These are phyloP conservation scores for Lasiommata megera DNA, from an alignment of 2,888 invertebrate genomes.

Conservation along the genomic window DNA sequence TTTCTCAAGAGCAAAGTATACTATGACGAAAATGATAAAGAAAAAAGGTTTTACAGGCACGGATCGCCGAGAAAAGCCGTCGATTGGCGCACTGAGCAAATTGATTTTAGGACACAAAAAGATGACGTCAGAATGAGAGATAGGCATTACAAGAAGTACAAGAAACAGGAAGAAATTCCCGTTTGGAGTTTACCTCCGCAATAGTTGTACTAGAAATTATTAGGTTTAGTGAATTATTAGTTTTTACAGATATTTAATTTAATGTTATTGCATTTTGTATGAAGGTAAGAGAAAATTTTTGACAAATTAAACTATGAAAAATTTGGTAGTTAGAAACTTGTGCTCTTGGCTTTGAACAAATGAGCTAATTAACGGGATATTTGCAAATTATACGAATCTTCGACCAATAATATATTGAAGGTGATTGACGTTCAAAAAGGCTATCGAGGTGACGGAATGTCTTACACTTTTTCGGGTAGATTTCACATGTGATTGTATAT, in stretches of 20 bases:
- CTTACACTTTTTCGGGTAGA: no score
- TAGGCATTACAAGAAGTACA: conserved; percentile 62
- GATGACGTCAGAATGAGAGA: conserved; percentile 70
- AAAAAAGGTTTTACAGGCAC: conserved; percentile 39
- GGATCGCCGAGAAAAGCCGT: conserved; percentile 49
- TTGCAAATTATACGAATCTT: no score
- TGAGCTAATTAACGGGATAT: no score
- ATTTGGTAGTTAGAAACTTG: no score
- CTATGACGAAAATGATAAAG: conserved; percentile 51
- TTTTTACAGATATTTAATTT: neutral
- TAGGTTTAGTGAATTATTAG: neutral
- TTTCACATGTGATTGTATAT: no score
- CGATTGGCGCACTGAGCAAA: conserved; percentile 60
- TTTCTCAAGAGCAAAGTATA: conserved; percentile 67
- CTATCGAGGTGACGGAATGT: no score
- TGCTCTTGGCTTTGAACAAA: no score
- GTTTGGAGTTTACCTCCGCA: conserved; percentile 68
- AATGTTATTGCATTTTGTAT: neutral
- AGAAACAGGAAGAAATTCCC: conserved; percentile 64
- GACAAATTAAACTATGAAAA: no score
- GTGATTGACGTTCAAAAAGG: no score
- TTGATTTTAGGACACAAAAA: conserved; percentile 42
- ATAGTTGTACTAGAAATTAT: conserved; percentile 37
- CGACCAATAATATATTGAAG: no score
- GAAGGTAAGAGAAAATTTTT: neutral